Base-by-base conservation (phyloP, 2,797 vertebrate species). In the Rhynchonycteris naso region DNA sequence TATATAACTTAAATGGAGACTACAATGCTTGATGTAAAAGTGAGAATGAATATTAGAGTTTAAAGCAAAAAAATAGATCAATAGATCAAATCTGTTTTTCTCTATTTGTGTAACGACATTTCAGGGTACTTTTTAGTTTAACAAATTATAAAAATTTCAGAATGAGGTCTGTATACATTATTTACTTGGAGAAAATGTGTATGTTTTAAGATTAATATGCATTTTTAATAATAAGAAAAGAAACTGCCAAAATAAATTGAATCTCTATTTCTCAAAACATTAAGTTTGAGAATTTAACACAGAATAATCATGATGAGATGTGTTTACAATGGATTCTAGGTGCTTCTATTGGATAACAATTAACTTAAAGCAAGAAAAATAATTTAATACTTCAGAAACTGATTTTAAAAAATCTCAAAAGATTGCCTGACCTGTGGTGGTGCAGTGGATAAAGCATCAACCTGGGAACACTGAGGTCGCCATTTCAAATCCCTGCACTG, bases 241-340 rank as follows among this genome's bases (percentile, higher is more conserved):
- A 69, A 91, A 83, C 10, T 79, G 21, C 28, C 35, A 1, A 79
- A 4, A 83, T 65, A 92, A 90, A 38, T 35, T 65, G 3, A 90
- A 91, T 90, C 21, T 78, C 12, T 74, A 22, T 89, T 91, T 96
- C 35, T n/a, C 68, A 28, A 88, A 95, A 81, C 1, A 88, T 30
- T 47, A 58, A 69, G 38, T 81, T 83, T 81, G 89, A 86, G 80
- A 92, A 91, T 82, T 92, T 85, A 43, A 80, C 65, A 88, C 52
- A 95, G 74, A 68, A 78, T 7, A 90, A 88, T 92, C 22, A 54
- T 95, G 92, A 92, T 93, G 58, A 92, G 10, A 78, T 8, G 5
- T 93, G 28, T 89, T 81, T 66, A 78, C 24, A 92, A 84, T 94
- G 85, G 90, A 69, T 94, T 96, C 66, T 84, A 96, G 90, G 87